phyloP scores from a whole-genome alignment of 64 coral and sea anemone species.

The Montipora foliosa region DNA sequence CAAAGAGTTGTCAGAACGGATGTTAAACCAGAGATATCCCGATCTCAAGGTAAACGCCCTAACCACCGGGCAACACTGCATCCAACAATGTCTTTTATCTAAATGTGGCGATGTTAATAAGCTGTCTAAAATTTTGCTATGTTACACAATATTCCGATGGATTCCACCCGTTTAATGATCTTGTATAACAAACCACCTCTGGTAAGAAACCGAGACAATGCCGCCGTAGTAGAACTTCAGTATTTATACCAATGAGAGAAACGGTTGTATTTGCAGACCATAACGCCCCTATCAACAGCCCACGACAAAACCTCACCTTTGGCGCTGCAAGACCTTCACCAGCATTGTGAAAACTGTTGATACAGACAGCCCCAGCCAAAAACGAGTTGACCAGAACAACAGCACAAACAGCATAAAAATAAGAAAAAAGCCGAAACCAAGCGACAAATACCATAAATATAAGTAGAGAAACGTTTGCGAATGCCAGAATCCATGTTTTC shows the following conservation, averaged over 20 bases:
- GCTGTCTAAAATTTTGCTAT: too few species aligned
- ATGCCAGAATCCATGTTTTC: slow-evolving; percentile 9
- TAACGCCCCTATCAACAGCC: not conserved
- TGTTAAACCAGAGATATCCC: too few species aligned
- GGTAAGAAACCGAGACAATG: not conserved
- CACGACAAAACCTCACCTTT: slow-evolving; percentile 22
- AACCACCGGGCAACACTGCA: too few species aligned
- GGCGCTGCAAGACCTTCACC: not conserved
- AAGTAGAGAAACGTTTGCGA: not conserved
- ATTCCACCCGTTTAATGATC: not conserved
- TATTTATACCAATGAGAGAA: not conserved
- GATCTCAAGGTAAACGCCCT: too few species aligned
- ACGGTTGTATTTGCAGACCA: not conserved
- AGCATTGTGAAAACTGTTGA: not conserved
- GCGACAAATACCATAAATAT: not conserved
- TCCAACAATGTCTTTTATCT: too few species aligned
- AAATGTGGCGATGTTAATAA: too few species aligned
- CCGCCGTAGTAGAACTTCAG: not conserved
- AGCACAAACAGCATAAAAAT: not conserved
- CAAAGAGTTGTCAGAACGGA: too few species aligned
- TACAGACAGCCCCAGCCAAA: not conserved
- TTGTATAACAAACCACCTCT: not conserved
- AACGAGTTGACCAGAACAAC: not conserved
- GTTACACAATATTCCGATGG: not conserved
- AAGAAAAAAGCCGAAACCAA: slow-evolving; percentile 7